phyloP scores from a whole-genome alignment of 2,888 invertebrate species.

The Bombylius discolor region DNA sequence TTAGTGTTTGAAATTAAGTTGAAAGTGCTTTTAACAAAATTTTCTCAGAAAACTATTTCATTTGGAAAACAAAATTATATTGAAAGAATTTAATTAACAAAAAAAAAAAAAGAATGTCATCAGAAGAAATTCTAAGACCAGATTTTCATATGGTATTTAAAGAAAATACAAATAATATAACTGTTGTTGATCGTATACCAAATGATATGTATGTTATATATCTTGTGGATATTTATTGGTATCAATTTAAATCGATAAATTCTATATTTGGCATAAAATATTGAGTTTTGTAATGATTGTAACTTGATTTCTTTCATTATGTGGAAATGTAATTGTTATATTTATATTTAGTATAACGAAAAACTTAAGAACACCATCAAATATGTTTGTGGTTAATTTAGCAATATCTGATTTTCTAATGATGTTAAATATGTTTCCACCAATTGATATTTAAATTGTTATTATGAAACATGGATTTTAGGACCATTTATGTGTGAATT shows the following conservation, averaged over 20 bases:
- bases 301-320: conserved; percentile 44
- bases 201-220: conserved; percentile 53
- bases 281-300: conserved; percentile 65
- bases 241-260: conserved; percentile 80
- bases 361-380: conserved; percentile 71
- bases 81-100: too few relatives aligned
- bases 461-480: conserved; percentile 46
- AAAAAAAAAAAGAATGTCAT: too few relatives aligned
- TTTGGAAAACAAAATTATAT: too few relatives aligned
- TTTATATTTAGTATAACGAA: conserved; percentile 35
- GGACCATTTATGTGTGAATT: conserved; percentile 66
- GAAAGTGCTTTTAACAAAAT: too few relatives aligned
- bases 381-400: conserved; percentile 79
- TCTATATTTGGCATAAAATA: conserved; percentile 71
- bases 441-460: conserved; percentile 67
- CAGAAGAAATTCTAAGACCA: too few relatives aligned
- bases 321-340: conserved; percentile 34
- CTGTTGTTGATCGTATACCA: conserved; percentile 27
- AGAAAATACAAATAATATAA: not conserved
- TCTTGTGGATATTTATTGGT: conserved; percentile 64
- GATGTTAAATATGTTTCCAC: conserved; percentile 50
- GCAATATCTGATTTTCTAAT: conserved; percentile 84
- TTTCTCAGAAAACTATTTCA: too few relatives aligned
- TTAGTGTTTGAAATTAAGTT: too few relatives aligned
- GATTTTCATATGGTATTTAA: too few relatives aligned